Evolutionary conservation across 2,113 vertebrate species (phyloP), one percentile per base, ranked within the genome.

Genomic region (Urocynchramus pylzowi): DNA sequence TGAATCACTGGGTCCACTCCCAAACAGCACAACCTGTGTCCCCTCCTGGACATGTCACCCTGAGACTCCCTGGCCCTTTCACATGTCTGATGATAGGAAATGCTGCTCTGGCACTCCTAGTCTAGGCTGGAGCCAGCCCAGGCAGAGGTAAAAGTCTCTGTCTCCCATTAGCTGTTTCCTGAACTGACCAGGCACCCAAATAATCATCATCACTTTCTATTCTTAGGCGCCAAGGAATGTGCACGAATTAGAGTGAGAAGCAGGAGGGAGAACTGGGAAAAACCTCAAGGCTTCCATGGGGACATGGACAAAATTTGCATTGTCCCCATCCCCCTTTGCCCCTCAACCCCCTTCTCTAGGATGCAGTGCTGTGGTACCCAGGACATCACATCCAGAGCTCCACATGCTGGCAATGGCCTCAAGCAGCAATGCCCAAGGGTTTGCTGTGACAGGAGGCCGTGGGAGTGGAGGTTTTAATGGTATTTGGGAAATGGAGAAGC

Each of bases 91-190:
- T 21, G 68, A 59, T 27, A 70, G 69, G 60, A 82, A 94, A 75
- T 56, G 54, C 41, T 3, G 6, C 61, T 59, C 74, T 1, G 16
- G 57, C 17, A 0, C 47, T 91, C 14, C 2, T 37, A 56, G 65
- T 9, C 56, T 81, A 50, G 77, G 69, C 84, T 89, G 90, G 77
- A 94, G 77, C 81, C 87, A 89, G 77, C 42, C 81, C 74, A 67
- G 54, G 77, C 47, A 91, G 90, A 94, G 93, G 81, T 96, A 82
- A 68, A 89, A 89, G 90, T 45, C 90, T 97, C 92, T 93, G 78
- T 68, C 93, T 95, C 90, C 93, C 85, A 76, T 95, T 93, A 95
- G 74, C 81, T 59, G 6, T n/a, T 96, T 91, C 87, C 95, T 91
- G 96, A 95, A 81, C 84, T 8, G 1, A 82, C 35, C 84, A 91